These are phyloP conservation scores for Pteropus rufus DNA, from an alignment of 2,797 vertebrate genomes.

Conservation along the genomic window DNA sequence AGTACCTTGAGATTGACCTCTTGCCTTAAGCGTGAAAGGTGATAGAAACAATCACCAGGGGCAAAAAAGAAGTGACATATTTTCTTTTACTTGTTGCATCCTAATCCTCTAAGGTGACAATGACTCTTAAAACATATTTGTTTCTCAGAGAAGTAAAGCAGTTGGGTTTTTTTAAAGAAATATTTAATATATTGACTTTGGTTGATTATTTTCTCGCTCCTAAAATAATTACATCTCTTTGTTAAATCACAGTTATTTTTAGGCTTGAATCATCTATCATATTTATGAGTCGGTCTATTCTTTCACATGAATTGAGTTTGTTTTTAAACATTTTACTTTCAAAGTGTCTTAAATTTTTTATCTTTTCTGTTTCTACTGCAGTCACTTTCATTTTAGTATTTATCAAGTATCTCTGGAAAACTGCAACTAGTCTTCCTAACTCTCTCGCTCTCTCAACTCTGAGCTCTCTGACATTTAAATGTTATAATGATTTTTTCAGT, in stretches of 20 bases:
- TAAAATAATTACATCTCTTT: neutral
- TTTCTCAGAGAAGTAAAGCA: neutral
- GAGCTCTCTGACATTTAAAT: neutral
- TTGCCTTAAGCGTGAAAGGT: neutral
- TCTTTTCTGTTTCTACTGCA: neutral
- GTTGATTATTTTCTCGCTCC: neutral
- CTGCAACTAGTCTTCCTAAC: neutral
- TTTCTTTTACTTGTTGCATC: neutral
- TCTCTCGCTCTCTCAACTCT: neutral
- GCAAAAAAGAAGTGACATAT: neutral
- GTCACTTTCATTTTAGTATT: neutral
- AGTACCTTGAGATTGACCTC: neutral
- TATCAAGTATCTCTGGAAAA: neutral
- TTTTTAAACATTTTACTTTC: neutral
- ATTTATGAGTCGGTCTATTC: neutral
- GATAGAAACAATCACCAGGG: neutral
- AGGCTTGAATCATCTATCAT: neutral
- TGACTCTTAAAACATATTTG: neutral
- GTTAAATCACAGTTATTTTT: neutral
- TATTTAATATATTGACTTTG: slow-evolving; percentile 12
- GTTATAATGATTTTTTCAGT: neutral
- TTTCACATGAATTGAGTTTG: neutral
- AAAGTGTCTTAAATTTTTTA: neutral
- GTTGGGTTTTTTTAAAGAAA: neutral
- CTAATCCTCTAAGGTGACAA: neutral